phyloP scores from a whole-genome alignment of 2,113 vertebrate genomes.

The Aspidoscelis tigris region DNA sequence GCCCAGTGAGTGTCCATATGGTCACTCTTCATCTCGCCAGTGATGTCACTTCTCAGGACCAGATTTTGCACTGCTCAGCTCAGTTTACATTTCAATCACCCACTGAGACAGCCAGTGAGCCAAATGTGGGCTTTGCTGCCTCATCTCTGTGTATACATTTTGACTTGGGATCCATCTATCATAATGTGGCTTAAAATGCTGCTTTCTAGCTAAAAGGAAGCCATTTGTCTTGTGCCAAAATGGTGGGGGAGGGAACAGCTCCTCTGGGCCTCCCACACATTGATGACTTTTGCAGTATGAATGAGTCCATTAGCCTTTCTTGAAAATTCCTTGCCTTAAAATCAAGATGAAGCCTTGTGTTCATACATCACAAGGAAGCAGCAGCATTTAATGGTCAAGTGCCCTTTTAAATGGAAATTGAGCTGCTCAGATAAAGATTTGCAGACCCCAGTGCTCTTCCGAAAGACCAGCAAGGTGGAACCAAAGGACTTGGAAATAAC shows the following conservation, averaged over 20 bases:
- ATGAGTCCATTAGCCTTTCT: conserved; percentile 62
- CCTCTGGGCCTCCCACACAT: conserved; percentile 35
- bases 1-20: neutral
- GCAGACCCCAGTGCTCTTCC: neutral
- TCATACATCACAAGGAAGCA: conserved; percentile 49
- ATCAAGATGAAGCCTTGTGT: conserved; percentile 48
- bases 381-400: conserved; percentile 44
- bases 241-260: neutral
- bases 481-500: neutral
- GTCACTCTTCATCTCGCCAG: rapidly evolving
- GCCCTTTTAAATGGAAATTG: conserved; percentile 50
- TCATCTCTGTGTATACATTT: conserved; percentile 1
- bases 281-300: conserved; percentile 10
- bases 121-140: neutral
- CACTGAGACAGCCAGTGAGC: rapidly evolving
- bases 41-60: neutral
- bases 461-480: neutral
- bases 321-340: conserved; percentile 55
- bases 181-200: conserved; percentile 50
- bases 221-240: conserved; percentile 64
- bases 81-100: neutral
- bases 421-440: too few species aligned
- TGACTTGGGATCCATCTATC: conserved; percentile 47
- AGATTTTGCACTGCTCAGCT: neutral
- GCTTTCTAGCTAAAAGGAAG: conserved; percentile 55